These are phyloP conservation scores for Nephrotoma appendiculata DNA, from an alignment of 2,888 invertebrate species.

Conservation along the genomic window DNA sequence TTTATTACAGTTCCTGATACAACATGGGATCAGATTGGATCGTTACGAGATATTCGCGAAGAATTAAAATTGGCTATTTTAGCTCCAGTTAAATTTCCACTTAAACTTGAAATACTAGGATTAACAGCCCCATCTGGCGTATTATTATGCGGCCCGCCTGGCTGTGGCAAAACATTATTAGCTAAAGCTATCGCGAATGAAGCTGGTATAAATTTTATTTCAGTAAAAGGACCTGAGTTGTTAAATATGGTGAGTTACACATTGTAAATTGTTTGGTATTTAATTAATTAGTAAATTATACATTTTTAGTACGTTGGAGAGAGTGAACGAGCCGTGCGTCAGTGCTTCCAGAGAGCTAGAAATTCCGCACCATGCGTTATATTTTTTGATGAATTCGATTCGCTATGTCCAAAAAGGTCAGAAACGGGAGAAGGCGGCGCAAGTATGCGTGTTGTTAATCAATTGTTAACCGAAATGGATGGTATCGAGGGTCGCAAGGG, in stretches of 20 bases:
- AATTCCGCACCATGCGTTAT: slow-evolving; percentile 96
- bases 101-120: slow-evolving; percentile 63
- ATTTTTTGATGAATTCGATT: slow-evolving; percentile 97
- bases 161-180: slow-evolving; percentile 88
- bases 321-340: slow-evolving; percentile 92
- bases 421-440: slow-evolving; percentile 59
- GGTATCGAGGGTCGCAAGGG: slow-evolving; percentile 83
- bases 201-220: slow-evolving; percentile 96
- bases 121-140: slow-evolving; percentile 76
- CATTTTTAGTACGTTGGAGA: slow-evolving; percentile 82
- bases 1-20: slow-evolving; percentile 96
- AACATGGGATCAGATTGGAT: slow-evolving; percentile 94
- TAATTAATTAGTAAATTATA: neutral
- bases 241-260: slow-evolving; percentile 71
- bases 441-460: slow-evolving; percentile 82
- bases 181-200: slow-evolving; percentile 99
- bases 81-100: slow-evolving; percentile 80
- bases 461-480: slow-evolving; percentile 96
- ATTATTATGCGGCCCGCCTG: slow-evolving; percentile 91
- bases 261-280: neutral
- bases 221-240: slow-evolving; percentile 96
- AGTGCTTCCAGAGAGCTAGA: slow-evolving; percentile 85
- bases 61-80: slow-evolving; percentile 83
- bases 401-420: slow-evolving; percentile 80
- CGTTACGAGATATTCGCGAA: slow-evolving; percentile 71